These are phyloP conservation scores for Guaruba guarouba DNA, from an alignment of 2,113 vertebrate species.

Conservation along the genomic window DNA sequence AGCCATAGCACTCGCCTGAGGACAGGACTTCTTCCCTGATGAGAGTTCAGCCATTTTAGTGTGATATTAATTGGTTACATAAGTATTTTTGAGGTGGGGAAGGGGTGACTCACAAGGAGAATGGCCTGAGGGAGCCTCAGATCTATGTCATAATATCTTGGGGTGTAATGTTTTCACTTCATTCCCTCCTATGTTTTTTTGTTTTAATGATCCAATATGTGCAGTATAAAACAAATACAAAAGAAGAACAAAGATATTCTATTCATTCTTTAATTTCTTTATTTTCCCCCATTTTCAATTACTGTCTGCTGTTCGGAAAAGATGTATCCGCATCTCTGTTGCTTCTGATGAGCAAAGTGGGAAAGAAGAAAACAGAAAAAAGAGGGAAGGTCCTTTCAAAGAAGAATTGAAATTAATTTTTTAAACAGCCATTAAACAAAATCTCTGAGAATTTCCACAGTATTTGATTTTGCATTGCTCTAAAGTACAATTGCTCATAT, in stretches of 20 bases:
- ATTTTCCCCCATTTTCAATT: neutral
- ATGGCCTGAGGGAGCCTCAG: neutral
- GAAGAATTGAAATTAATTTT: neutral
- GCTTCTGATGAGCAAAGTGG: neutral
- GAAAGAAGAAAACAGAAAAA: neutral
- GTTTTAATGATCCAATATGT: neutral
- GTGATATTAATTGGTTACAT: neutral
- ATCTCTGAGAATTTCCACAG: neutral
- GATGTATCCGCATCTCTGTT: neutral
- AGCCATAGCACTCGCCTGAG: neutral
- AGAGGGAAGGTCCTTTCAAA: neutral
- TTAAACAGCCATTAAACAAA: neutral
- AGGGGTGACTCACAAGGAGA: neutral
- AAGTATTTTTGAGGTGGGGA: neutral
- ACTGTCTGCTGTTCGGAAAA: neutral
- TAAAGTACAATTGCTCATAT: neutral
- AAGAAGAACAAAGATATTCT: neutral
- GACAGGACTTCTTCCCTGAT: fast-evolving
- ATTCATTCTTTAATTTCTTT: neutral
- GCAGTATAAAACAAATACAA: neutral
- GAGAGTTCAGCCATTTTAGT: neutral
- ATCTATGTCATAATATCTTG: neutral
- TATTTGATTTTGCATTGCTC: neutral
- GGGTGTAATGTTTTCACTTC: neutral
- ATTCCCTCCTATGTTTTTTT: neutral